These are phyloP conservation scores for Clarias gariepinus DNA, from an alignment of 2,113 vertebrate species.

Conservation along the genomic window DNA sequence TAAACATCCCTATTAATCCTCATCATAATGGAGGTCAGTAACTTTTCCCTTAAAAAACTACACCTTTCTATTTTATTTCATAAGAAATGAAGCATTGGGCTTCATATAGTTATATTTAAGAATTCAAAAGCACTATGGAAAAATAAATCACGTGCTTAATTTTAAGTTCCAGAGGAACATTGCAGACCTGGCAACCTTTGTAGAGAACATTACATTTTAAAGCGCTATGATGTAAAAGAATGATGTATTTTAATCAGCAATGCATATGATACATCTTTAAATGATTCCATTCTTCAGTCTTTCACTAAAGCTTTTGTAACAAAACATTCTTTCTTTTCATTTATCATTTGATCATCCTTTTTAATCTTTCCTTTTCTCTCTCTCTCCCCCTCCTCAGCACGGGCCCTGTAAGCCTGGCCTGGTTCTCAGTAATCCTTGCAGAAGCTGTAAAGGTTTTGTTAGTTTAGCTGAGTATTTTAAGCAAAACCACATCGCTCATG, in stretches of 20 bases:
- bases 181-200: constrained; percentile 11
- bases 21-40: neutral
- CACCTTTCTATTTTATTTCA: neutral
- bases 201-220: neutral
- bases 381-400: constrained; percentile 82
- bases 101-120: neutral
- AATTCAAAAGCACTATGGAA: neutral
- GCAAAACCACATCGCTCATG: constrained; percentile 84
- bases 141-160: neutral
- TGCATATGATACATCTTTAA: neutral
- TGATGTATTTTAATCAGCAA: neutral
- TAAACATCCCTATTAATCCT: neutral
- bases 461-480: constrained; percentile 94
- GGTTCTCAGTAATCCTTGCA: constrained; percentile 70
- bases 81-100: neutral
- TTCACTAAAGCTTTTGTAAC: neutral
- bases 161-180: neutral
- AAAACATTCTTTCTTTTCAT: neutral
- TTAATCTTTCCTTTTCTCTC: constrained; percentile 6
- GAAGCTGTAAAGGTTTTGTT: constrained; percentile 86
- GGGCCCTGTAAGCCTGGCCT: constrained; percentile 84
- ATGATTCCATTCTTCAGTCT: neutral
- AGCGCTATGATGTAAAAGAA: too few species aligned
- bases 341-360: neutral
- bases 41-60: neutral